Conservation (phyloP, 2,888 invertebrate genomes). For the Slavum lentiscoides region DNA sequence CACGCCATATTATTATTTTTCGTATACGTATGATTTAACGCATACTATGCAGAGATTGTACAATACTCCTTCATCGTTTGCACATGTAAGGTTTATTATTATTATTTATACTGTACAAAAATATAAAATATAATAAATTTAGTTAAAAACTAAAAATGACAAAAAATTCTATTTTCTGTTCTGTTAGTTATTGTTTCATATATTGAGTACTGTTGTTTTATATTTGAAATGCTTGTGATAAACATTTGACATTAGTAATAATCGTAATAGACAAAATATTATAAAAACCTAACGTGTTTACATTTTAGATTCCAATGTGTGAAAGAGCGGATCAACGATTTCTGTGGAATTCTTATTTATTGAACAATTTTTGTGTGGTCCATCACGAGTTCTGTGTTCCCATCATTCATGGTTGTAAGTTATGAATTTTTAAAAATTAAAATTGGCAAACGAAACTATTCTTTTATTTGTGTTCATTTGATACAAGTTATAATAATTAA, state of each 20-base stretch:
- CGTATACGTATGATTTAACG: slow-evolving; percentile 90
- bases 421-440: background rate
- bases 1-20: slow-evolving; percentile 89
- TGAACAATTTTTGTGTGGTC: slow-evolving; percentile 70
- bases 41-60: slow-evolving; percentile 87
- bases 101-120: background rate
- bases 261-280: background rate
- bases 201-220: too few species aligned
- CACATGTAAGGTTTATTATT: slow-evolving; percentile 63
- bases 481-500: background rate
- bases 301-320: slow-evolving; percentile 70
- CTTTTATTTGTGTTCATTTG: background rate
- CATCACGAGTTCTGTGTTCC: slow-evolving; percentile 83
- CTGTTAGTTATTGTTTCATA: too few species aligned
- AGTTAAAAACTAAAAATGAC: too few species aligned
- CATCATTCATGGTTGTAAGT: slow-evolving; percentile 81
- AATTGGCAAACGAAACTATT: background rate
- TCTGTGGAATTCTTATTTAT: slow-evolving; percentile 87
- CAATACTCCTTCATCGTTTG: slow-evolving; percentile 80
- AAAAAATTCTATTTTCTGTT: too few species aligned
- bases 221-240: too few species aligned
- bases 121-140: background rate
- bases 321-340: slow-evolving; percentile 85
- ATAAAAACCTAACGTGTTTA: slow-evolving; percentile 49
- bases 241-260: background rate